These are phyloP conservation scores for Augochlora pura DNA, from an alignment of 1,140 invertebrate species.

Conservation along the genomic window DNA sequence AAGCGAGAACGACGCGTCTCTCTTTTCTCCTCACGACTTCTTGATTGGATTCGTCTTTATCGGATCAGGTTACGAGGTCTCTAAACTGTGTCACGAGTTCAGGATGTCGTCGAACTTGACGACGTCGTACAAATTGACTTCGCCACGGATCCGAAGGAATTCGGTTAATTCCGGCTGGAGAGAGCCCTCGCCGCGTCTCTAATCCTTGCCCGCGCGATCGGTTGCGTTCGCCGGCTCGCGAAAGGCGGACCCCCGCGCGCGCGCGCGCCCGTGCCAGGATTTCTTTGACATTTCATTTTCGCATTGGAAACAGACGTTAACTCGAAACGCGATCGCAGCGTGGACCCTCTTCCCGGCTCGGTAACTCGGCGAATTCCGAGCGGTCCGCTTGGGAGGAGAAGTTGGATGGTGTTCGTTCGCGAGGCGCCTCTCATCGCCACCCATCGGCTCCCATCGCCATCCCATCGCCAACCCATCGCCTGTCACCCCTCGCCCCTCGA, in stretches of 20 bases:
- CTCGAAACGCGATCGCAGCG: no score
- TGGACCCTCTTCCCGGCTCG: not conserved
- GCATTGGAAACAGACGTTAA: no score
- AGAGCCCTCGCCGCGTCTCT: not conserved
- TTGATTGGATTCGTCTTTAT: slow-evolving; percentile 15
- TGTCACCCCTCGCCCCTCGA: no score
- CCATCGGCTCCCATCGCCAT: no score
- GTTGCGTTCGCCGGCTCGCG: not conserved
- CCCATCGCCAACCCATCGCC: no score
- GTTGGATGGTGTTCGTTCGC: no score
- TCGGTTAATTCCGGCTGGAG: slow-evolving; percentile 38
- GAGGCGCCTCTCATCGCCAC: no score
- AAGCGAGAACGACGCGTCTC: slow-evolving; percentile 1
- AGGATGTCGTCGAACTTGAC: not conserved
- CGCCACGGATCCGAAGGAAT: slow-evolving; percentile 17
- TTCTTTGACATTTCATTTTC: not conserved
- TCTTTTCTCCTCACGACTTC: not conserved
- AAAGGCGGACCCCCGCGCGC: not conserved
- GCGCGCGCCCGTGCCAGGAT: not conserved
- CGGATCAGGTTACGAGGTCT: slow-evolving; percentile 5
- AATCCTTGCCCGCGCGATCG: not conserved
- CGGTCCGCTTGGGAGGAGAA: not conserved
- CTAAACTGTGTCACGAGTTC: not conserved
- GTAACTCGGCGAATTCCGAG: slow-evolving; percentile 24
- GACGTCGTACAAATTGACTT: slow-evolving; percentile 16